Percentiles rank a stretch among this genome's conserved stretches.
Conservation (phyloP, 2,113 vertebrate species). For the Pterocles gutturalis region DNA sequence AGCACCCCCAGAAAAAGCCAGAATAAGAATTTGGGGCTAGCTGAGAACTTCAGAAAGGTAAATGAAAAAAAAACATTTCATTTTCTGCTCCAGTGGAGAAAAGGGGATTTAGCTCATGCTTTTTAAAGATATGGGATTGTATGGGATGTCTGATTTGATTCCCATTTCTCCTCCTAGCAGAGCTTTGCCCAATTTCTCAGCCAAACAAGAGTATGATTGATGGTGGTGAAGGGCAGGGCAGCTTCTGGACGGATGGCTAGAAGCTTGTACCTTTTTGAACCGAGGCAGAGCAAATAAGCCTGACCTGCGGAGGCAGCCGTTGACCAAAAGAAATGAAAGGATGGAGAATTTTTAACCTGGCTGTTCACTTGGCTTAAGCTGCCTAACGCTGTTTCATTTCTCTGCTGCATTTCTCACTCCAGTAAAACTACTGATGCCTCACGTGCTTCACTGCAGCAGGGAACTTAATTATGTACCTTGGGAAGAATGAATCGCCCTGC, state of each 20-base stretch:
- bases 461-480: not conserved
- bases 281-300: not conserved
- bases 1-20: not conserved
- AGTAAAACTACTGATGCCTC: not conserved
- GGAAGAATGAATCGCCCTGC: not conserved
- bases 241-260: not conserved
- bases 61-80: not conserved
- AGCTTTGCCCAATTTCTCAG: not conserved
- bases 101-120: not conserved
- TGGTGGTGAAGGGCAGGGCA: not conserved
- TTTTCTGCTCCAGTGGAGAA: constrained; percentile 15
- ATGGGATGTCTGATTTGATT: not conserved
- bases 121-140: not conserved
- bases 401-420: not conserved
- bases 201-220: not conserved
- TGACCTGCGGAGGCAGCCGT: not conserved
- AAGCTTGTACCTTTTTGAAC: not conserved
- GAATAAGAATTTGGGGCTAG: not conserved
- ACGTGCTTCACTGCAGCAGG: not conserved
- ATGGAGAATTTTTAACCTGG: not conserved
- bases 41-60: not conserved
- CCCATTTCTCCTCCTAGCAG: not conserved
- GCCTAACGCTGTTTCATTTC: rapidly evolving
- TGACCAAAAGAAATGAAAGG: not conserved
- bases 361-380: not conserved